Base-by-base conservation (phyloP, 2,888 invertebrate genomes). In the Oscheius onirici region DNA sequence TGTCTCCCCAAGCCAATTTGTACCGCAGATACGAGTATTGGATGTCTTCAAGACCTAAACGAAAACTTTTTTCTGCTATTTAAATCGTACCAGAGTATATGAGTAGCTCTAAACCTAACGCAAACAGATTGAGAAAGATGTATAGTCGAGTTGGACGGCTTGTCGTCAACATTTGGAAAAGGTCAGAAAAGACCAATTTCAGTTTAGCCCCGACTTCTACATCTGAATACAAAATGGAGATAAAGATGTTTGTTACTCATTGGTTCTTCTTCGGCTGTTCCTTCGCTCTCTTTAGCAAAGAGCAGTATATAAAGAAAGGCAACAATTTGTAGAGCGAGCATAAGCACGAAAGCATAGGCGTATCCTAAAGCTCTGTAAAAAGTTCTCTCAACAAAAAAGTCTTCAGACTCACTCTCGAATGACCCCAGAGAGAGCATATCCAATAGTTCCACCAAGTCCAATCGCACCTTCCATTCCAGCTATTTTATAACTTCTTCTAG, bases 391-490 rank as follows among this genome's bases (percentile, higher is more conserved):
- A 11, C 13, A 8, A 26, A 26, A 15, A 15, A 26, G n/a, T 81
- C 75, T 77, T 83, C 10, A 34, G 24, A 66, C 77, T 44, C 46
- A 85, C 85, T 80, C 78, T 77, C 86, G 58, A 24, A 88, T 82
- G 1, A 87, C 77, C 5, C 89, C 89, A 3, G 88, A 88, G 8
- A 86, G 49, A 5, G 87, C 83, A 11, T 85, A 87, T 13, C 89
- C 88, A 20, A 88, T 61, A 20, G 88, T 88, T 46, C 86, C 87
- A 5, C 89, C 86, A 34, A 89, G 65, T 60, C 88, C 88, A 52
- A 87, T 86, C 75, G 88, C 87, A 1, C 88, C 86, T 76, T 89
- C 89, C 57, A 88, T 78, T 44, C 88, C 84, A 1, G 88, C 88
- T 22, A 89, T 84, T 66, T 87, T 80, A 26, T 85, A 81, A 15